Base-by-base conservation (phyloP, 2,888 invertebrate genomes). In the Thysanoteuthis rhombus region DNA sequence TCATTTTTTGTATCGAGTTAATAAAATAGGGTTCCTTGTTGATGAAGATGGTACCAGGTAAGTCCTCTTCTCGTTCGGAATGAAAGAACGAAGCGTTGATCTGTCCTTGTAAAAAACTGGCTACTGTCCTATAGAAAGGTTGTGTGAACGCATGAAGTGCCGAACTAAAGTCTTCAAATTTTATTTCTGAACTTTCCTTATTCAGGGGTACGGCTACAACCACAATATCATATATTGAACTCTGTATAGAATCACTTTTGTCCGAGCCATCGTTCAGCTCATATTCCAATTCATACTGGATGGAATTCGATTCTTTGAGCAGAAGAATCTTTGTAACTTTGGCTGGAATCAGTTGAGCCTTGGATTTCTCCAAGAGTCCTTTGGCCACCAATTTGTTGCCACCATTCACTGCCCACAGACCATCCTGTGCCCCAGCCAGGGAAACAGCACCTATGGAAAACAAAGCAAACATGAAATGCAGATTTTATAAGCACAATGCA, bases 381-480 rank as follows among this genome's bases (percentile, higher is more conserved):
- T 96, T 95, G 10, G 96, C 95, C 10, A 96, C 94, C 58, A 95
- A 95, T 93, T 97, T 95, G 95, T 98, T 98, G 92, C 98, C 98
- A 92, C 97, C 98, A 95, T 97, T 97, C 12, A 98, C 97, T 40
- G 97, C 97, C 98, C 98, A 98, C 90, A 98, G 96, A 36, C 97
- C 97, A 45, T 96, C 96, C 45, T 97, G 97, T 32, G 97, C 97
- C 28, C 98, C 98, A 93, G 98, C 98, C 93, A 98, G 95, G 2
- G 98, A 97, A 0, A 97, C 97, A 94, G 96, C 95, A 93, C 97
- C 97, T 97, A 95, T 52, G 25, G 90, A 40, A 90, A 90, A 90
- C 8, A 22, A 39, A 90, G 22, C 5, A 22, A 39, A 90, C 19
- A 90, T 8, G 16, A 90, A 90, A 25, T 1, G 90, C 22, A 90